Conservation (phyloP, 1,140 invertebrate species). For the Dinoponera quadriceps region DNA sequence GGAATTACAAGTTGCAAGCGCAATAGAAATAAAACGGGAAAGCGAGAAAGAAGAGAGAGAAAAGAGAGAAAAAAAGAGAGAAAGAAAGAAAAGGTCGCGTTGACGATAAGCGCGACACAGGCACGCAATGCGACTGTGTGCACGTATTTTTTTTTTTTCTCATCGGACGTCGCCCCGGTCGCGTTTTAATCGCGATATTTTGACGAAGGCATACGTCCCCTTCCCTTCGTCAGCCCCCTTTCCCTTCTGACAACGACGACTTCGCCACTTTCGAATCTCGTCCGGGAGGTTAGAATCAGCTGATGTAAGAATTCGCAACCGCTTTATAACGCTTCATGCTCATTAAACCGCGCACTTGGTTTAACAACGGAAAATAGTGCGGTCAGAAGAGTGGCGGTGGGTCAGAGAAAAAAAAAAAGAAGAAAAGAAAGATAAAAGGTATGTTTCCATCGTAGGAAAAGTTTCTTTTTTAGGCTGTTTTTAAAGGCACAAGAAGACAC, state of each 20-base stretch:
- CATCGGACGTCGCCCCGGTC: too few relatives aligned
- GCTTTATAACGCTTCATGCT: conserved; percentile 35
- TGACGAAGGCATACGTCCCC: conserved; percentile 37
- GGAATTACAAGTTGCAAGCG: conserved; percentile 8
- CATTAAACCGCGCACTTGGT: conserved; percentile 21
- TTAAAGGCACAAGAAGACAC: too few relatives aligned
- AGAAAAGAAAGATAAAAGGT: not conserved
- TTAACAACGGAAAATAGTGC: not conserved
- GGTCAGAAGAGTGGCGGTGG: not conserved
- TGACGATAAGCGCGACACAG: not conserved
- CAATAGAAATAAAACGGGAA: conserved; percentile 21
- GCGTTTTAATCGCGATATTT: conserved; percentile 34
- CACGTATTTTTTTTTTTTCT: not conserved
- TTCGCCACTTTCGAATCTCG: conserved; percentile 70
- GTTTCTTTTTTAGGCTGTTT: too few relatives aligned
- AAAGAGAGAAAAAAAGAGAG: not conserved
- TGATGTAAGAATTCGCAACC: conserved; percentile 57
- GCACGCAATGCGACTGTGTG: not conserved
- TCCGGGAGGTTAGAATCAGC: conserved; percentile 62
- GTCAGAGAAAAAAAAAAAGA: not conserved
- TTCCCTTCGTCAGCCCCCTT: not conserved
- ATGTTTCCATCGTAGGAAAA: too few relatives aligned
- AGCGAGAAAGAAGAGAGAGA: not conserved
- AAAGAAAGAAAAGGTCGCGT: not conserved
- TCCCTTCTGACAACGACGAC: conserved; percentile 47